Percentiles rank a stretch among this genome's conserved stretches.
phyloP scores from a whole-genome alignment of 2,797 vertebrate genomes.

The Leptatherina wallacei region DNA sequence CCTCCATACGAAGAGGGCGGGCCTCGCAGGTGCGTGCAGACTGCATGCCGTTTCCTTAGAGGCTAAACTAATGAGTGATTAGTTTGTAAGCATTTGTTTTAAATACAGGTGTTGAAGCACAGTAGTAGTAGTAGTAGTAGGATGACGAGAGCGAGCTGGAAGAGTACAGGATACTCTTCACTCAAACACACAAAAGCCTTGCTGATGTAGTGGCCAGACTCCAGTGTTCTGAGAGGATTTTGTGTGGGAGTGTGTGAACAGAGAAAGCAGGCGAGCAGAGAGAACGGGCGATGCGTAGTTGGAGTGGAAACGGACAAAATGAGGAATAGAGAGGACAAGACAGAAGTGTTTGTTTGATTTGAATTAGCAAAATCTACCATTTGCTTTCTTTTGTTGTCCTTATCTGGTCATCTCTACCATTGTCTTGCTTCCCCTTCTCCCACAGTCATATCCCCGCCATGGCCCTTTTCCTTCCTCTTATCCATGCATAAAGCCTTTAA shows the following conservation, averaged over 20 bases:
- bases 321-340: slow-evolving; percentile 46
- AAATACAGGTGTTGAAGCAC: slow-evolving; percentile 39
- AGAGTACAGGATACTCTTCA: slow-evolving; percentile 48
- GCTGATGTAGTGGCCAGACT: slow-evolving; percentile 66
- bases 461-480: slow-evolving; percentile 47
- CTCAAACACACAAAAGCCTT: slow-evolving; percentile 59
- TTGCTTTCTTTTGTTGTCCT: slow-evolving; percentile 17
- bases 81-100: slow-evolving; percentile 15
- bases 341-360: slow-evolving; percentile 32
- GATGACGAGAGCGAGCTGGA: slow-evolving; percentile 35
- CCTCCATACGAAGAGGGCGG: slow-evolving; percentile 90
- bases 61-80: slow-evolving; percentile 14
- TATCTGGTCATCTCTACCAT: slow-evolving; percentile 25
- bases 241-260: slow-evolving; percentile 78
- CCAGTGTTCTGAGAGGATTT: slow-evolving; percentile 69
- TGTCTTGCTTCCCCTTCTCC: slow-evolving; percentile 27
- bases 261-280: slow-evolving; percentile 64
- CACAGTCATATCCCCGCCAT: slow-evolving; percentile 31
- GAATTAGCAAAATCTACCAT: slow-evolving; percentile 42
- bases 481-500: slow-evolving; percentile 41
- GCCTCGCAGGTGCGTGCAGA: slow-evolving; percentile 86
- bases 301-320: slow-evolving; percentile 47
- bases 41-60: slow-evolving; percentile 8
- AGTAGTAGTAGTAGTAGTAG: slow-evolving; percentile 10
- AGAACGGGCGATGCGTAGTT: slow-evolving; percentile 40